Evolutionary conservation across 2,797 vertebrate species (phyloP), one percentile per base, ranked within the genome.

Genomic region (Megalops cyprinoides): DNA sequence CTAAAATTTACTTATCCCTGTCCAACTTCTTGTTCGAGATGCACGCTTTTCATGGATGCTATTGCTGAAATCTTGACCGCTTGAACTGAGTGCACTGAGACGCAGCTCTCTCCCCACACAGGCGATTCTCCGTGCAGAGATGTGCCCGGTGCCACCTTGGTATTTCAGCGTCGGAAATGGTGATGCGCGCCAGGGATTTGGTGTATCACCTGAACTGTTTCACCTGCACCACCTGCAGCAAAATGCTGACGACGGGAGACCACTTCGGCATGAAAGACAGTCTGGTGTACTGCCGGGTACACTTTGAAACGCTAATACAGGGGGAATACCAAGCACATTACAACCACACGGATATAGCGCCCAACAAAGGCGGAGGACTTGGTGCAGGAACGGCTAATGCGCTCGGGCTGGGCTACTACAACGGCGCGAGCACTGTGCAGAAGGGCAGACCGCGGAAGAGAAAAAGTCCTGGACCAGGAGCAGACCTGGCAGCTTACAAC

Each of bases 201-300:
- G 98, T 99, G 83, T 99, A 98, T 91, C 98, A 99, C 92, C 94
- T 99, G 90, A 98, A 97, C 86, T 99, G 98, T 90, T 99, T 99
- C 94, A 98, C 97, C 76, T 99, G 98, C 93, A 97, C 96, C 86
- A 97, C 96, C 53, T 99, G 98, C 94, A 97, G 96, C 95, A 98
- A 98, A 94, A 97, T 97, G 96, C 94, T 99, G 85, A 98, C 96
- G 89, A 99, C 98, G 69, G 98, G 97, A 77, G 97, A 99, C 91
- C 97, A 99, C 93, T 99, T 99, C 91, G 98, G 98, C 90, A 99
- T 99, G 97, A 99, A 98, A 93, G 97, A 99, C 96, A 97, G 95
- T 91, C 94, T 98, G 89, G 97, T 99, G 88, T 99, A 99, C 92
- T 99, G 98, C 89, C 97, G 97, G 84, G 94, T 97, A 91, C 98